phyloP scores from a whole-genome alignment of 2,113 vertebrate species.

The Mus pahari region DNA sequence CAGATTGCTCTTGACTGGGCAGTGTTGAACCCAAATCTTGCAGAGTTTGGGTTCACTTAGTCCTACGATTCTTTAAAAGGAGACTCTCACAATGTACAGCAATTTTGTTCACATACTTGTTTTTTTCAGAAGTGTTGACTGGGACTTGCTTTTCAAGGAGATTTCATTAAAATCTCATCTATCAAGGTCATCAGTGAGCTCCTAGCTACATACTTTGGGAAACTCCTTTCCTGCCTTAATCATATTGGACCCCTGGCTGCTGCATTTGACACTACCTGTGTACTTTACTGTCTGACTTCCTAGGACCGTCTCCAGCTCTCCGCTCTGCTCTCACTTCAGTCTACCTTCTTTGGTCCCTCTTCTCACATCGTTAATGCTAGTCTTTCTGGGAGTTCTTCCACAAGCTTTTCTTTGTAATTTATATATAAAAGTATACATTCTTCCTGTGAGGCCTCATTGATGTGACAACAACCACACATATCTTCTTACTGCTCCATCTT shows the following conservation, averaged over 20 bases:
- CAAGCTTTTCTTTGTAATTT: neutral
- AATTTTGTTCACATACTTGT: neutral
- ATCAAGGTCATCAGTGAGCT: constrained; percentile 27
- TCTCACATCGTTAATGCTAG: neutral
- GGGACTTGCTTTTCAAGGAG: constrained; percentile 31
- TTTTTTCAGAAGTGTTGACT: neutral
- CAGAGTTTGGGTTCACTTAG: constrained; percentile 19
- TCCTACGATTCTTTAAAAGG: neutral
- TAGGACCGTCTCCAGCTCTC: neutral
- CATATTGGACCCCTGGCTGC: neutral
- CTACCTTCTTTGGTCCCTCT: constrained; percentile 15
- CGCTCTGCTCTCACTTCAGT: neutral
- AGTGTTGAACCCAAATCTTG: neutral
- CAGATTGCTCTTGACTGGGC: constrained; percentile 10
- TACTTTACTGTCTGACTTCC: neutral
- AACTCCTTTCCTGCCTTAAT: constrained; percentile 6
- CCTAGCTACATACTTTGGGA: neutral
- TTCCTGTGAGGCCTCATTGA: neutral
- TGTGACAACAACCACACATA: neutral
- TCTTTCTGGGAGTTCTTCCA: neutral
- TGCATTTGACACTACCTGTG: neutral
- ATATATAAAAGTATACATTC: neutral
- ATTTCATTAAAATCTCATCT: constrained; percentile 43
- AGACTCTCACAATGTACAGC: neutral
- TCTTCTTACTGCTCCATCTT: neutral